These are phyloP conservation scores for Stichodactyla mertensii DNA, from an alignment of 64 coral and sea anemone genomes.

Conservation along the genomic window DNA sequence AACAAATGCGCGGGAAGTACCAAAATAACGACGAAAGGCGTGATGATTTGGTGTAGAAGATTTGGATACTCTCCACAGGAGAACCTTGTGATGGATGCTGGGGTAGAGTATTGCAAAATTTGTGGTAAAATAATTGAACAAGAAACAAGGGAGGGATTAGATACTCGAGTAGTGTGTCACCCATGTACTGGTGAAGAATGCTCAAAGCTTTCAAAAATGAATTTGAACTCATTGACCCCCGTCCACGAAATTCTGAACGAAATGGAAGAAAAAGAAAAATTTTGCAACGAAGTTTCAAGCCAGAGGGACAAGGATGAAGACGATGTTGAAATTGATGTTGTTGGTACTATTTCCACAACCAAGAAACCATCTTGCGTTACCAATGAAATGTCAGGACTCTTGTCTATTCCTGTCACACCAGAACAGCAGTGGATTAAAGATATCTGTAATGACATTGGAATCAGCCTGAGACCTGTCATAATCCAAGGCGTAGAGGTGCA, in stretches of 20 bases:
- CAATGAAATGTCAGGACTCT: not conserved
- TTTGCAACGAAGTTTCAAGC: not conserved
- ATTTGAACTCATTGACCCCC: not conserved
- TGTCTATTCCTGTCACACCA: slow-evolving; percentile 14
- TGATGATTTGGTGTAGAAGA: slow-evolving; percentile 71
- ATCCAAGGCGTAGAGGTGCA: slow-evolving; percentile 42
- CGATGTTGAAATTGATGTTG: slow-evolving; percentile 73
- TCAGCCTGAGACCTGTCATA: slow-evolving; percentile 35
- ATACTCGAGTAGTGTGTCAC: not conserved
- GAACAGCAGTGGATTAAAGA: slow-evolving; percentile 66
- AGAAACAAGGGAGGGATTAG: not conserved
- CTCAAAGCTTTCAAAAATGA: not conserved
- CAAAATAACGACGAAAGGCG: slow-evolving; percentile 56
- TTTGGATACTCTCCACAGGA: slow-evolving; percentile 54
- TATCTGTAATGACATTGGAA: slow-evolving; percentile 55
- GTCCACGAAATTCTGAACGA: not conserved
- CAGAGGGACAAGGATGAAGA: not conserved
- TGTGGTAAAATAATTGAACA: slow-evolving; percentile 23
- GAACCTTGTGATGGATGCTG: not conserved
- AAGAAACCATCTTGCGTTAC: not conserved
- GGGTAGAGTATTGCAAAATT: slow-evolving; percentile 30
- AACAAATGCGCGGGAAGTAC: slow-evolving; percentile 1
- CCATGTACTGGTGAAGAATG: not conserved
- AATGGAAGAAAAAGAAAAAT: slow-evolving; percentile 40
- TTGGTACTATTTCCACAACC: not conserved